Evolutionary conservation across 2,888 invertebrate species (phyloP), one percentile per base, ranked within the genome.

Genomic region (Meteorus cinctellus): DNA sequence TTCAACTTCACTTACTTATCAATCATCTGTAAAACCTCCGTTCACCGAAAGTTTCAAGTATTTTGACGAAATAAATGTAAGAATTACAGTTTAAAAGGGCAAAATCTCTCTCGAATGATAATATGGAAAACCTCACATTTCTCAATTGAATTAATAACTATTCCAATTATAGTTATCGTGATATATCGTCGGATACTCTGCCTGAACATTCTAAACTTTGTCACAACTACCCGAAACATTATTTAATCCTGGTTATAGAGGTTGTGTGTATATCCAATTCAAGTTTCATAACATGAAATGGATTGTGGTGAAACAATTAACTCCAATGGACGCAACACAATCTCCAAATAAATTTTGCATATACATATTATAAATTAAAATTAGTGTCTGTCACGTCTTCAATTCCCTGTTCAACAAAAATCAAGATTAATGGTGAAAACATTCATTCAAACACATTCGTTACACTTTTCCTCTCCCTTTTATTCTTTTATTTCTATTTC

Each of bases 231-330:
- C 45, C 19, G 48, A 31, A 72, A 41, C 62, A 41, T 62, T 62
- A 63, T 72, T 72, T 62, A 72, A 72, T 72, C 71, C 71, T 24
- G 29, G 36, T 45, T 62, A 41, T 41, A 12, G 41, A 63, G 41
- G 29, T 41, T 16, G n/a, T n/a, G 1, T 45, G 14, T 14, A n/a
- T n/a, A 29, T 62, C 29, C 62, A 72, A 72, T 72, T 29, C 62
- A 45, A 29, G 29, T 60, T 41, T 24, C 14, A 48, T 48, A 48
- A 48, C 48, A 48, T 41, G 10, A 5, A 31, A 63, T 72, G 48
- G 27, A 19, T 16, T 27, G 19, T 72, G 24, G 19, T 48, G 48
- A 31, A 63, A 29, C 51, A 48, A 72, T 72, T 65, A 72, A 72
- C 48, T 48, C 45, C 51, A 19, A 72, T 72, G n/a, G 63, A 72